Evolutionary conservation across 2,113 vertebrate genomes (phyloP).

Genomic region (Dipodomys merriami): DNA sequence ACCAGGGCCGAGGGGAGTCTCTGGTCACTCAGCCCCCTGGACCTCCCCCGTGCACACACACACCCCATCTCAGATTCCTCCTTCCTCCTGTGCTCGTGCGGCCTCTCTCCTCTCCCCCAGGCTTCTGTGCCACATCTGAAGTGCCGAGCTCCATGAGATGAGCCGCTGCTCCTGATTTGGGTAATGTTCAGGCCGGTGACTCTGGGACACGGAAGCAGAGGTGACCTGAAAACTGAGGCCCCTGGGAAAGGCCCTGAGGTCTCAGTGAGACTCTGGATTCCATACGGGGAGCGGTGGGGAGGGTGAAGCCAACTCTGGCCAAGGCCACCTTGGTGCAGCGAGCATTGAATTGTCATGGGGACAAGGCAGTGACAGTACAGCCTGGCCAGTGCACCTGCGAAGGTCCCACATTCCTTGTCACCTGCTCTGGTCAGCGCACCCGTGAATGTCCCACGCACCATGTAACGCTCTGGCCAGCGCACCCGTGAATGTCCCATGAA

Average conservation of each 20-base stretch:
- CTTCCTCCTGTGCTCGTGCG: not conserved
- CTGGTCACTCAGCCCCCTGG: not conserved
- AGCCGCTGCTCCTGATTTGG: not conserved
- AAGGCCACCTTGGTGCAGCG: not conserved
- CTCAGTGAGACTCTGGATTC: not conserved
- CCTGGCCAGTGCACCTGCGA: no score
- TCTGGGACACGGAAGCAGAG: not conserved
- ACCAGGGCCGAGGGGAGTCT: no score
- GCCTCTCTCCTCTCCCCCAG: no score
- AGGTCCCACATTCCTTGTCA: accelerated
- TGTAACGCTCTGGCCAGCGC: no score
- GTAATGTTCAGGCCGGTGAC: not conserved
- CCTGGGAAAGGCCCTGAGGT: not conserved
- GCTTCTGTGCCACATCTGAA: no score
- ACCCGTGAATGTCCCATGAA: no score
- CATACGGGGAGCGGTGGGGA: not conserved
- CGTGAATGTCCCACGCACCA: no score
- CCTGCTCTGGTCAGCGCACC: no score
- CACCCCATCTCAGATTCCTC: not conserved
- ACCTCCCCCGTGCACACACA: no score
- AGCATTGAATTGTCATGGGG: not conserved
- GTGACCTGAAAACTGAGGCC: not conserved
- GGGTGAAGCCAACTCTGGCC: not conserved
- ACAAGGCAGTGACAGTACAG: accelerated
- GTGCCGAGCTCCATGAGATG: not conserved